Base-by-base conservation (phyloP, 1,140 invertebrate species). In the Harpegnathos saltator region DNA sequence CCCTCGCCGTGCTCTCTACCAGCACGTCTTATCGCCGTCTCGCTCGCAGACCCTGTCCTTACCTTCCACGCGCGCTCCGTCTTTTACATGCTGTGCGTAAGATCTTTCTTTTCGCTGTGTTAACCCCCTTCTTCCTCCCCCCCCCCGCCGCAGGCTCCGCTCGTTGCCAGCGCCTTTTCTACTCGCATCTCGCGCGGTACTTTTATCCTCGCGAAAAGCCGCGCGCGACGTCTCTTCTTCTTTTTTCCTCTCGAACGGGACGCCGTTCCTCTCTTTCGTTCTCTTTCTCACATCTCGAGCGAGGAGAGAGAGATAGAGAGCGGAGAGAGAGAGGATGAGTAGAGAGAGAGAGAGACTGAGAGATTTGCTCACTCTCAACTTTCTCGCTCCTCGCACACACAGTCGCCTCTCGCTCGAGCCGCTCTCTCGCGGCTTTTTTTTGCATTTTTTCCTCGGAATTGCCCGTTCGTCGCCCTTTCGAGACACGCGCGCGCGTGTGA, bases 321-420 rank as follows among this genome's bases (percentile, higher is more conserved):
- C n/a, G n/a, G n/a, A n/a, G n/a, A n/a, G n/a, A n/a, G n/a, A n/a
- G n/a, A n/a, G n/a, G n/a, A n/a, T n/a, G n/a, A n/a, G n/a, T n/a
- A n/a, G n/a, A n/a, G n/a, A n/a, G n/a, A n/a, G n/a, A n/a, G n/a
- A n/a, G n/a, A n/a, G n/a, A n/a, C n/a, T n/a, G 54, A 44, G 38
- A 44, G 38, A 58, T 50, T 7, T 61, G 62, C 72, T 72, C 75
- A 72, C 83, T 80, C 66, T 78, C 50, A 91, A 7, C 82, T 89
- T 85, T 90, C 72, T 88, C 81, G 86, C 72, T 85, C 54, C 73
- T 73, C 83, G 9, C 61, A 52, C 72, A 61, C 24, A 52, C 15
- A 71, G 50, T 33, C 44, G 33, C 52, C 9, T 24, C 63, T 44
- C 52, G 50, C 54, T 66, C 54, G 19, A n/a, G 29, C 5, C 1